Conservation (phyloP, 1,140 invertebrate species). For the Magallana ariakensis region DNA sequence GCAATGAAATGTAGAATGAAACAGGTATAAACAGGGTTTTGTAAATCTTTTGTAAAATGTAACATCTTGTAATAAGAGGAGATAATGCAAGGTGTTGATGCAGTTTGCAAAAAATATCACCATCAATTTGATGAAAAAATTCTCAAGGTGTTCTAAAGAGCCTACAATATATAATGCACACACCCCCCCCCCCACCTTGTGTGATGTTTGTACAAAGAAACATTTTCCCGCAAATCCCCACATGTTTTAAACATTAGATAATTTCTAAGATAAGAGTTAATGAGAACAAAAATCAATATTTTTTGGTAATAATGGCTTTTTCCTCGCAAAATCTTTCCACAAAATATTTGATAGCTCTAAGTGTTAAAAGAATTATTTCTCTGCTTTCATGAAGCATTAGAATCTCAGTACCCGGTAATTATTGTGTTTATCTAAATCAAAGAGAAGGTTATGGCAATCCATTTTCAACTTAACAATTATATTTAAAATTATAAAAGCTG, state of each 20-base stretch:
- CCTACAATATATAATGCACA: too few relatives aligned
- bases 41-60: background rate
- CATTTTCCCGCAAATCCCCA: background rate
- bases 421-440: too few relatives aligned
- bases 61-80: too few relatives aligned
- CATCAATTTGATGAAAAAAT: too few relatives aligned
- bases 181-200: too few relatives aligned
- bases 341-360: background rate
- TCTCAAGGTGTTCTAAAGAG: too few relatives aligned
- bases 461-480: too few relatives aligned
- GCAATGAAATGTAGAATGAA: background rate
- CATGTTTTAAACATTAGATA: slow-evolving; percentile 8
- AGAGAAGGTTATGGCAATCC: too few relatives aligned
- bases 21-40: background rate
- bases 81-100: too few relatives aligned
- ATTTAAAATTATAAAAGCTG: too few relatives aligned
- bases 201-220: background rate
- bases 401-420: too few relatives aligned
- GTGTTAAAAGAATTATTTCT: background rate
- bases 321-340: background rate
- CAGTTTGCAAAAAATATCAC: too few relatives aligned
- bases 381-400: background rate
- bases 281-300: slow-evolving; percentile 12
- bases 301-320: slow-evolving; percentile 10
- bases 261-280: background rate